A percentile compares a stretch with the other conserved stretches of the same genome.
These are phyloP conservation scores for Psylliodes chrysocephalus DNA, from an alignment of 2,888 invertebrate genomes.

Conservation along the genomic window DNA sequence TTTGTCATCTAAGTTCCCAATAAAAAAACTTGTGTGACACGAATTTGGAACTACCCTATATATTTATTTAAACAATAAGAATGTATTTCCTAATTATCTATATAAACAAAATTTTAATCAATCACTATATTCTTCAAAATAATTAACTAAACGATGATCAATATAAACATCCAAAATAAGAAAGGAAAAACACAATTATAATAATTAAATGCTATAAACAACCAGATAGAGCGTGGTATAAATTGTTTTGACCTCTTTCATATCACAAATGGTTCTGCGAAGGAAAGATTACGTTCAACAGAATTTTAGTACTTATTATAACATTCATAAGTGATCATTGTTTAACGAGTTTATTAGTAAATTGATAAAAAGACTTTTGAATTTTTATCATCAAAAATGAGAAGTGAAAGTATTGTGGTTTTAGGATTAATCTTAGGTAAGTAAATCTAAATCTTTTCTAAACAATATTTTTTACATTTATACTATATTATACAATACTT, in stretches of 20 bases:
- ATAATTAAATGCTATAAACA: not conserved
- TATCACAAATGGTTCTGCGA: not conserved
- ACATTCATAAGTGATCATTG: not conserved
- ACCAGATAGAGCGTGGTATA: not conserved
- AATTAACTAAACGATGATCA: not conserved
- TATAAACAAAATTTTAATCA: no score
- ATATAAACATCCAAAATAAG: not conserved
- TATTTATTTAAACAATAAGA: no score
- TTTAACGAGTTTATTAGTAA: not conserved
- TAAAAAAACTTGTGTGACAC: no score
- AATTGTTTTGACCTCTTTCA: constrained; percentile 16
- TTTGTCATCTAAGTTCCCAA: no score
- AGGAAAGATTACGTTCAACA: not conserved
- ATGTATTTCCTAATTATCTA: no score
- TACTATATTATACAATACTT: no score
- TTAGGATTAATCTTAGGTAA: constrained; percentile 7
- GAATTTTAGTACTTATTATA: not conserved
- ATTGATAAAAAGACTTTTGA: not conserved
- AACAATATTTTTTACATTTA: no score
- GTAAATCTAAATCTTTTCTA: not conserved
- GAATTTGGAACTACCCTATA: no score
- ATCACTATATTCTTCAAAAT: not conserved
- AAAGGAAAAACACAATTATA: constrained; percentile 7
- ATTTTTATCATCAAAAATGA: not conserved
- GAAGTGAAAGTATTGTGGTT: not conserved